phyloP scores from a whole-genome alignment of 2,888 invertebrate genomes.

The Acleris holmiana region DNA sequence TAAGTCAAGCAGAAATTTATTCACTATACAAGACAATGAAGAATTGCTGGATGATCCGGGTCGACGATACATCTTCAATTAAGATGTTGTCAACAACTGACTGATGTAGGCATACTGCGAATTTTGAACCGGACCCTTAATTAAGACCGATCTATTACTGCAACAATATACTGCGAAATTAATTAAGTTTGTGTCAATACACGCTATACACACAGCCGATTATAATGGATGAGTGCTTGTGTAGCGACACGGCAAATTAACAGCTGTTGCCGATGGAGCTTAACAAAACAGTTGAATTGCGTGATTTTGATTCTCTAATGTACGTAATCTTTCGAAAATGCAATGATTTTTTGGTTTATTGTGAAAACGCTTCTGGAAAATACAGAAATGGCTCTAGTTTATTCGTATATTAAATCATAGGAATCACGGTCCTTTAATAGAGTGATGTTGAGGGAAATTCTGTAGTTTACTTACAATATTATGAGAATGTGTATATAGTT shows the following conservation, averaged over 20 bases:
- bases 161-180: constrained; percentile 8
- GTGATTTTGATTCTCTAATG: neutral
- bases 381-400: too few relatives aligned
- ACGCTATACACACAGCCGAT: constrained; percentile 4
- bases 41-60: neutral
- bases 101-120: neutral
- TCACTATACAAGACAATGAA: too few relatives aligned
- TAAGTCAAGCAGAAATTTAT: too few relatives aligned
- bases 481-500: too few relatives aligned
- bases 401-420: too few relatives aligned
- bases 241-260: constrained; percentile 7
- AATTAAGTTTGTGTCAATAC: constrained; percentile 25
- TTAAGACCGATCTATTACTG: constrained; percentile 7
- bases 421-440: too few relatives aligned
- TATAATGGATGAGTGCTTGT: constrained; percentile 10
- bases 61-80: constrained; percentile 1
- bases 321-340: neutral
- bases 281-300: neutral
- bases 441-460: too few relatives aligned
- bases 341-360: too few relatives aligned
- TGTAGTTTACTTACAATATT: too few relatives aligned
- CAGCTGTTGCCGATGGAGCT: constrained; percentile 6
- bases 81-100: neutral
- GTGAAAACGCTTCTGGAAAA: too few relatives aligned
- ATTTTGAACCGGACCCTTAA: constrained; percentile 2